Evolutionary conservation across 2,888 invertebrate species (phyloP), one percentile per base, ranked within the genome.

Genomic region (Leucophenga montana): DNA sequence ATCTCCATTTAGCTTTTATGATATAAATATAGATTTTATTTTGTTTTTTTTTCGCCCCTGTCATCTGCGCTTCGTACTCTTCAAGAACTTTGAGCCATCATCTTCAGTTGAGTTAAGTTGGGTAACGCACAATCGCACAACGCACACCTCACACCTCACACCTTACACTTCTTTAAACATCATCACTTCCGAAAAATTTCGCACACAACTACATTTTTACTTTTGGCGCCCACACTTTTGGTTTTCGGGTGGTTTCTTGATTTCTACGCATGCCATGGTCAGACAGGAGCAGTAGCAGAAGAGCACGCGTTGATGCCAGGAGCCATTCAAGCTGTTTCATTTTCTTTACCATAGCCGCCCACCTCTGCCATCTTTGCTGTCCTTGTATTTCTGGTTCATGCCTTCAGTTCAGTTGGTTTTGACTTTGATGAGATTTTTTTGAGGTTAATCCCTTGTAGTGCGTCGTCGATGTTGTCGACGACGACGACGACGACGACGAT

Each of bases 391-490:
- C n/a, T 20, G 20, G 13, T 4, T 54, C 67, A 20, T 64, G 66
- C 61, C 67, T 48, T 44, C n/a, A 56, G 20, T 53, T 1, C 27
- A 20, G 27, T 82, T 74, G 79, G 73, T 80, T 80, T 82, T 85
- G 85, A 83, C 82, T 83, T 83, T 83, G 85, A 83, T 83, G 82
- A 83, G 82, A 83, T 83, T 81, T 82, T 67, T 83, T 82, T 83
- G 83, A 85, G 82, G 82, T 85, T 83, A 83, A 83, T 83, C 82
- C 85, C 83, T 82, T 82, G 82, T 82, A 82, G 85, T 84, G 85
- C 80, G 73, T 61, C 69, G 50, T 18, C 50, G n/a, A 79, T 75
- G 56, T 56, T 27, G 20, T 6, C 56, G 22, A 3, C 56, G 27
- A 22, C 56, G 5, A 1, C n/a, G 11, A n/a, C n/a, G n/a, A n/a